These are phyloP conservation scores for Palythoa caribaeorum DNA, from an alignment of 92 coral and sea anemone species.

Conservation along the genomic window DNA sequence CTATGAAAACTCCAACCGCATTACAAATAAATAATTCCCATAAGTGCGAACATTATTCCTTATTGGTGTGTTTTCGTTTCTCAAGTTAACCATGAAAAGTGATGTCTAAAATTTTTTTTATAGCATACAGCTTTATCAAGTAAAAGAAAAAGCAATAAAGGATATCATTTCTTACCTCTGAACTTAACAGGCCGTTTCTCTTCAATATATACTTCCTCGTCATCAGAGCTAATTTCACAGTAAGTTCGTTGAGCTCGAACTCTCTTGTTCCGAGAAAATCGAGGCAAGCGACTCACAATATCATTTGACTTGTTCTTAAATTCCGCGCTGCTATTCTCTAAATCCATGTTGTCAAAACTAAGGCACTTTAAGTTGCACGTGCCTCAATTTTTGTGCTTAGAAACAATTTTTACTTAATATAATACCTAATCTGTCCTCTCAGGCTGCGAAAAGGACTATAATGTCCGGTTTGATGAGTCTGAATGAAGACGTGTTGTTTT, in stretches of 20 bases:
- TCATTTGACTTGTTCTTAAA: slow-evolving; percentile 2
- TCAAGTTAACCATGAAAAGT: not conserved
- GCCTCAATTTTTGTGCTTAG: not conserved
- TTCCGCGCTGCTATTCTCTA: not conserved
- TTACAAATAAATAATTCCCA: slow-evolving; percentile 7
- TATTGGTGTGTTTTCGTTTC: not conserved
- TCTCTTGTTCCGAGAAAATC: slow-evolving; percentile 47
- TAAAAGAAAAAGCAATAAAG: not conserved
- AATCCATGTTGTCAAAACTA: slow-evolving; percentile 29
- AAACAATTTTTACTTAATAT: slow-evolving; percentile 7
- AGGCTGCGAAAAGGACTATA: slow-evolving; percentile 34
- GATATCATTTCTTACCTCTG: not conserved
- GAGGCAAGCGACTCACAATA: slow-evolving; percentile 12
- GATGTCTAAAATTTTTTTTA: not conserved
- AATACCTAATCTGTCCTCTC: slow-evolving; percentile 25
- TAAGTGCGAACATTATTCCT: slow-evolving; percentile 25
- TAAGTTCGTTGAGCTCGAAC: slow-evolving; percentile 57
- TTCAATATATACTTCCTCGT: slow-evolving; percentile 47
- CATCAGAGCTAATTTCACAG: slow-evolving; percentile 69
- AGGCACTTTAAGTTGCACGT: slow-evolving; percentile 31
- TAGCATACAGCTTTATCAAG: not conserved
- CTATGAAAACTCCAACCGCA: not conserved
- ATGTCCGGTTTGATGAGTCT: slow-evolving; percentile 43
- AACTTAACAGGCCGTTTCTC: slow-evolving; percentile 25
- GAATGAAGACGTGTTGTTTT: slow-evolving; percentile 26